Evolutionary conservation across 2,113 vertebrate genomes (phyloP), one percentile per base, ranked within the genome.

Genomic region (Symphodus melops): DNA sequence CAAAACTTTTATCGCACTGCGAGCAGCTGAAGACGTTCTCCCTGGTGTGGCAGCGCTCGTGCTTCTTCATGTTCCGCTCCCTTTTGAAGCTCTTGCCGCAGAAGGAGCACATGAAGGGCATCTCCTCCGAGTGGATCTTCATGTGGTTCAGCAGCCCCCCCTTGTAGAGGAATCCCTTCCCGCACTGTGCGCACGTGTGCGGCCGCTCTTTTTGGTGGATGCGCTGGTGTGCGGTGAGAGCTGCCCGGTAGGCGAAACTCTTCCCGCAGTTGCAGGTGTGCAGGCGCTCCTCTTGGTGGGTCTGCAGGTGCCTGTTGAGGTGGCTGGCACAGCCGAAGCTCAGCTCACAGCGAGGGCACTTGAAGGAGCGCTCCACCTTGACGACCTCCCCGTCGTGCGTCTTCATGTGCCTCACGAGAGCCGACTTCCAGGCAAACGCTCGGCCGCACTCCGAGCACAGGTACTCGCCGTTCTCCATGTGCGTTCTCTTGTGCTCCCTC

Each of bases 31-130:
- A 92, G 1, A 93, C 84, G 10, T 89, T 79, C 6, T 93, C 90
- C 46, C 91, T 55, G 14, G 92, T 92, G 85, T 91, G 94, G 86
- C 94, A 91, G 8, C 94, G 94, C 56, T 94, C 77, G 58, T 96
- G 95, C 28, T 95, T 95, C 1, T 91, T 79, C 81, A 96, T 95
- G 80, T 92, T 95, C 1, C 93, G 92, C 19, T 91, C 93, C 19
- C 92, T 75, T 46, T 93, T 93, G 68, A 96, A 96, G 73, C 92
- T 91, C 87, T 95, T 96, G 21, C 94, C 94, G 0, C 96, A 97
- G 83, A 95, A 87, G 0, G 90, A 81, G 16, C 95, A 96, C 4
- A 86, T 64, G 57, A 95, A 96, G 1, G 95, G 95, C 65, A 91
- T 89, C 53, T 95, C 91, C 0, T 81, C 28, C 0, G 89, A 92